Percentiles rank a stretch among this genome's conserved stretches.
These are phyloP conservation scores for Lepidurus packardi DNA, from an alignment of 1,140 invertebrate species.

Conservation along the genomic window DNA sequence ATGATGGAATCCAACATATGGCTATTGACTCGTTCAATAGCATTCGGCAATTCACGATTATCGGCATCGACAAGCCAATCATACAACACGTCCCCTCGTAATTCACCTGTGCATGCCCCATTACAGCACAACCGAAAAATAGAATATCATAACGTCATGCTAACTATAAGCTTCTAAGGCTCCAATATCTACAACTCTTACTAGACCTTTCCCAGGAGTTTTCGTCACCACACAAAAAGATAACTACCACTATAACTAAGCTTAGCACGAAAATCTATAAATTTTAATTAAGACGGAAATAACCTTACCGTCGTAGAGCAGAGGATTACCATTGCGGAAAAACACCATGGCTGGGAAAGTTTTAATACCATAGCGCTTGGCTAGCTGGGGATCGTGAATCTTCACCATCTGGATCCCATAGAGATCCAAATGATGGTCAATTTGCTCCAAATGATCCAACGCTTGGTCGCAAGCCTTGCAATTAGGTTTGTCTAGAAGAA, in stretches of 20 bases:
- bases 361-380: slow-evolving; percentile 72
- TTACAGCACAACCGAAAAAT: not conserved
- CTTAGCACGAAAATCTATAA: slow-evolving; percentile 25
- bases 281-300: slow-evolving; percentile 28
- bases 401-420: slow-evolving; percentile 93
- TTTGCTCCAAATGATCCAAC: slow-evolving; percentile 77
- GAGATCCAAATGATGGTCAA: slow-evolving; percentile 87
- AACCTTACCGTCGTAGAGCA: slow-evolving; percentile 71
- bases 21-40: slow-evolving; percentile 46
- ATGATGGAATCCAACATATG: slow-evolving; percentile 45
- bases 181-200: not conserved
- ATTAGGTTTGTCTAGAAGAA: slow-evolving; percentile 73
- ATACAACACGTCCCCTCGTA: slow-evolving; percentile 32
- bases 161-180: slow-evolving; percentile 20
- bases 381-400: slow-evolving; percentile 77
- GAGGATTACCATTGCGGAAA: slow-evolving; percentile 67
- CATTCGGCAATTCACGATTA: slow-evolving; percentile 45
- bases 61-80: slow-evolving; percentile 42
- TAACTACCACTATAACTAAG: slow-evolving; percentile 26
- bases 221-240: slow-evolving; percentile 1
- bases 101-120: slow-evolving; percentile 31
- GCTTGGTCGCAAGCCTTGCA: slow-evolving; percentile 90
- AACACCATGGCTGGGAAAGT: slow-evolving; percentile 80
- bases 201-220: not conserved
- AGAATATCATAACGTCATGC: not conserved